Evolutionary conservation across 2,888 invertebrate species (phyloP).

Genomic region (Zaprionus obscuricornis): DNA sequence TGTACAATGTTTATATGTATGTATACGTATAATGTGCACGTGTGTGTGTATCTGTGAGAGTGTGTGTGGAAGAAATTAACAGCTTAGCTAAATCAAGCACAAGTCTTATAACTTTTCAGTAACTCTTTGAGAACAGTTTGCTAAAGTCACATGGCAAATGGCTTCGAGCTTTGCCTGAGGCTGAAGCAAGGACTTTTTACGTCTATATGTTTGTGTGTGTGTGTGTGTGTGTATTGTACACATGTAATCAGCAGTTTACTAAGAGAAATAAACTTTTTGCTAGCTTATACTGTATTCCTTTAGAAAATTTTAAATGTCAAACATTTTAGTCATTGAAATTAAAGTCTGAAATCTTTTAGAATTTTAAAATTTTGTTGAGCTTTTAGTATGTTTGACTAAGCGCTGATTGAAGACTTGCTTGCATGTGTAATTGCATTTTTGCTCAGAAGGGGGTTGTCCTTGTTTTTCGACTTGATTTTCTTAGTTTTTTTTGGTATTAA

Average conservation of each 20-base stretch:
- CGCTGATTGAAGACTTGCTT: too few species aligned
- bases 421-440: too few species aligned
- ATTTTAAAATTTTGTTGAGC: too few species aligned
- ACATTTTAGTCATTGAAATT: too few species aligned
- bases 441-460: too few species aligned
- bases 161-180: conserved; percentile 19
- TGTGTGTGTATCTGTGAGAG: conserved; percentile 14
- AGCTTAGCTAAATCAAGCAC: conserved; percentile 49
- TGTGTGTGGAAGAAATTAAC: conserved; percentile 45
- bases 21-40: not conserved
- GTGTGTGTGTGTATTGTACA: conserved; percentile 1
- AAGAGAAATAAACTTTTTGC: not conserved
- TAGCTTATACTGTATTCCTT: not conserved
- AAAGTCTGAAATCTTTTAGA: too few species aligned
- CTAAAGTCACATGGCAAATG: conserved; percentile 52
- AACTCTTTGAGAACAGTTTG: conserved; percentile 26
- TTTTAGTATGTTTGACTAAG: too few species aligned
- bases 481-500: too few species aligned
- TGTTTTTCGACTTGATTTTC: too few species aligned
- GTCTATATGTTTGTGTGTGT: conserved; percentile 3
- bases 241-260: not conserved
- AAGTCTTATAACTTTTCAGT: conserved; percentile 39
- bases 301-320: too few species aligned
- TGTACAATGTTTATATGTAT: conserved; percentile 4
- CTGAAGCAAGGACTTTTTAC: too few species aligned